Evolutionary conservation across 2,113 vertebrate species (phyloP).

Genomic region (Herpetotheres cachinnans): DNA sequence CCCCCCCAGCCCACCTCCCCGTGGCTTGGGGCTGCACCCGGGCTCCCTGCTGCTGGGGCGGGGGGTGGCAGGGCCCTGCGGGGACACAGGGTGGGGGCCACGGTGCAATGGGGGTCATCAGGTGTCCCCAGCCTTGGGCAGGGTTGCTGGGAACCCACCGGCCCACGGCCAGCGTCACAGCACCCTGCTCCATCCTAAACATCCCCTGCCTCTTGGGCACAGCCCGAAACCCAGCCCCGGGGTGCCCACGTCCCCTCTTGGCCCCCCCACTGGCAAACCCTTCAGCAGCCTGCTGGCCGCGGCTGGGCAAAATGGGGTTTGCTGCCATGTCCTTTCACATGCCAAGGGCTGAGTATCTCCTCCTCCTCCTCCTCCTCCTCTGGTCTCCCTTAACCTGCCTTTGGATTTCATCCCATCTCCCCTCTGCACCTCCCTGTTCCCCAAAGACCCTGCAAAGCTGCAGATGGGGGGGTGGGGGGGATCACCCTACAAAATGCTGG

Average conservation of each 20-base stretch:
- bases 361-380: not conserved
- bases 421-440: fast-evolving
- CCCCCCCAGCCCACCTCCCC: not conserved
- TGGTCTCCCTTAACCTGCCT: fast-evolving
- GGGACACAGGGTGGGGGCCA: not conserved
- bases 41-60: fast-evolving
- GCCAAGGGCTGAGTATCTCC: not conserved
- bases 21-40: not conserved
- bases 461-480: fast-evolving
- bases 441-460: not conserved
- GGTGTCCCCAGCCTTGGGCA: not conserved
- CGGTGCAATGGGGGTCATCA: fast-evolving
- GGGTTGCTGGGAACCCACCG: not conserved
- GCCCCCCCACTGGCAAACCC: not conserved
- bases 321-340: not conserved
- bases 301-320: not conserved
- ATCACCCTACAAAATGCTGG: fast-evolving
- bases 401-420: not conserved
- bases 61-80: not conserved
- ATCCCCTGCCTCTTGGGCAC: not conserved
- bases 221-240: not conserved
- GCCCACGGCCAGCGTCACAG: not conserved
- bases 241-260: not conserved
- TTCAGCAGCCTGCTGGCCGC: not conserved
- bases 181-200: too few species aligned